phyloP scores from a whole-genome alignment of 2,888 invertebrate genomes.

The Dynastes hyllus region DNA sequence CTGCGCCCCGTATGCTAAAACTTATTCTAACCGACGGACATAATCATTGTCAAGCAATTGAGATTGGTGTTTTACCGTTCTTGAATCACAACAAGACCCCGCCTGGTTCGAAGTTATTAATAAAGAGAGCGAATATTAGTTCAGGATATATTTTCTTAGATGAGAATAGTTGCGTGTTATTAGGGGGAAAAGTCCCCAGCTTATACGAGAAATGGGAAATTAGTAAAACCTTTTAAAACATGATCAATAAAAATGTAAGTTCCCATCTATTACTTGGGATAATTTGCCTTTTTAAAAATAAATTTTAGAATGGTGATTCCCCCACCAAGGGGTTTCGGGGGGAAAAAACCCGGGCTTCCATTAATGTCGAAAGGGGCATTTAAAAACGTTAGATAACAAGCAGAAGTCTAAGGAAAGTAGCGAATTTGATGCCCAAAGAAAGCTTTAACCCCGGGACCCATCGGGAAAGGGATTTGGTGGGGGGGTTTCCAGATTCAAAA shows the following conservation, averaged over 20 bases:
- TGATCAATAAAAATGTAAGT: constrained; percentile 59
- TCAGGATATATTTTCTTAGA: constrained; percentile 82
- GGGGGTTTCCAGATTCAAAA: constrained; percentile 70
- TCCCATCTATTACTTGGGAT: too few species aligned
- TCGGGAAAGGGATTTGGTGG: constrained; percentile 75
- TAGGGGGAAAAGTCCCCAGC: constrained; percentile 89
- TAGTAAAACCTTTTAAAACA: constrained; percentile 67
- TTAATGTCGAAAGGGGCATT: constrained; percentile 72
- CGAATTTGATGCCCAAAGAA: constrained; percentile 93
- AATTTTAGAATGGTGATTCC: constrained; percentile 82
- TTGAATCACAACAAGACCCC: constrained; percentile 85
- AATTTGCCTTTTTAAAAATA: too few species aligned
- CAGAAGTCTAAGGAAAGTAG: constrained; percentile 80
- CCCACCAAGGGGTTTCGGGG: constrained; percentile 94
- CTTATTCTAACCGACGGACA: constrained; percentile 91
- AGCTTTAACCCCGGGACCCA: too few species aligned
- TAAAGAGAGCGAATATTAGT: constrained; percentile 76
- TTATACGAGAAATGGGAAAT: constrained; percentile 93
- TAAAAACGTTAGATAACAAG: constrained; percentile 79
- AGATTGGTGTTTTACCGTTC: constrained; percentile 80
- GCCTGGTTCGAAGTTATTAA: constrained; percentile 89
- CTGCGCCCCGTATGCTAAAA: constrained; percentile 89
- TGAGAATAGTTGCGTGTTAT: constrained; percentile 78
- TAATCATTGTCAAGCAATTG: constrained; percentile 84
- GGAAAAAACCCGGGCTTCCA: constrained; percentile 79